phyloP scores from a whole-genome alignment of 2,888 invertebrate species.

The Melanophora roralis region DNA sequence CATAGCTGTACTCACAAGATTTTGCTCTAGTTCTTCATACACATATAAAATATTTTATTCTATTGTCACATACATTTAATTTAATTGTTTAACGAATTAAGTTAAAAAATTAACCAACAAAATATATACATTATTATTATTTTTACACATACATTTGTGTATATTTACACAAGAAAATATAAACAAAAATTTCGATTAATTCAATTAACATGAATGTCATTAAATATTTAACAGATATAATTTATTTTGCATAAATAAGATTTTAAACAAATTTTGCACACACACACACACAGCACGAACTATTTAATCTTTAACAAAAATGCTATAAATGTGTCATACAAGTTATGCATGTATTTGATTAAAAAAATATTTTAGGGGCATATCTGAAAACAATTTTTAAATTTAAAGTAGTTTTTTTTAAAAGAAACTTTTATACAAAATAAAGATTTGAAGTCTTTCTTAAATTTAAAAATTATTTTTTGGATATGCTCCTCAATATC shows the following conservation, averaged over 20 bases:
- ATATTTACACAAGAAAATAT: not conserved
- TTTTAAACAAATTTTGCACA: not conserved
- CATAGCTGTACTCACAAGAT: not conserved
- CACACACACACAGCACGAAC: not conserved
- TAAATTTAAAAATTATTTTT: too few relatives aligned
- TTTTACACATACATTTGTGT: not conserved
- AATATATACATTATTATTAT: not conserved
- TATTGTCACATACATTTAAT: not conserved
- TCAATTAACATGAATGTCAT: conserved; percentile 38
- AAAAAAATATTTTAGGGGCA: too few relatives aligned
- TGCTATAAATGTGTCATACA: not conserved
- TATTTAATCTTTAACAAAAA: not conserved
- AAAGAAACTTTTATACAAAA: too few relatives aligned
- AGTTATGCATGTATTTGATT: not conserved
- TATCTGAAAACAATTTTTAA: too few relatives aligned
- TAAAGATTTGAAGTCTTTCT: too few relatives aligned
- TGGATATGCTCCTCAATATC: too few relatives aligned
- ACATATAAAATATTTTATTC: not conserved
- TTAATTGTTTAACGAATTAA: conserved; percentile 22
- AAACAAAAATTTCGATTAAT: not conserved
- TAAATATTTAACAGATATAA: conserved; percentile 30
- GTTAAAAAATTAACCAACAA: too few relatives aligned
- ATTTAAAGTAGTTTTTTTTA: too few relatives aligned
- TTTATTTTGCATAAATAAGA: conserved; percentile 31
- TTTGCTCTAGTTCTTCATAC: not conserved